Base-by-base conservation (phyloP, 2,113 vertebrate species). In the Psittacula cyanocephala region DNA sequence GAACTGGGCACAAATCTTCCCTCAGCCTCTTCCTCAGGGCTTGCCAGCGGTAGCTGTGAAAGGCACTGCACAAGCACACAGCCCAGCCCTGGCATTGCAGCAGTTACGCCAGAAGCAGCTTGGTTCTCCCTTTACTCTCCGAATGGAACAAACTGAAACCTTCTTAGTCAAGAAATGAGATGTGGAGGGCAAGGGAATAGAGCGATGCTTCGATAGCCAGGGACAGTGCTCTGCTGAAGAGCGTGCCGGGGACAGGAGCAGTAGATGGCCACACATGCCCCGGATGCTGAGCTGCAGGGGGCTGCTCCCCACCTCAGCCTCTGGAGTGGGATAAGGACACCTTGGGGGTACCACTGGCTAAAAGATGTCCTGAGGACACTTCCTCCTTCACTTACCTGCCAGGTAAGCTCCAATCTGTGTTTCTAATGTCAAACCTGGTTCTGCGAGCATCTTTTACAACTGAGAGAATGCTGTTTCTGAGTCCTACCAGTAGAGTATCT, bases 31-130 rank as follows among this genome's bases (percentile, higher is more conserved):
- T 37, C 3, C 13, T 18, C 25, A 1, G 49, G 19, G 8, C 44
- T 1, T 29, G 64, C 69, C 35, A 11, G 35, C 46, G 50, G 5
- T 4, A 39, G 22, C 1, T 0, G 33, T 4, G 55, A 22, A 47
- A 63, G 14, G 6, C 31, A 0, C 0, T 10, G 37, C 12, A 39
- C 33, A 11, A 57, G 60, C 3, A 2, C 37, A 6, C 8, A 49
- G 80, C 39, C 62, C 5, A 74, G 76, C 67, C 71, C 76, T 18
- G 62, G 29, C 24, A 11, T 1, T 16, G 70, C 65, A 50, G 68
- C 4, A 9, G 25, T 31, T 67, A 35, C 10, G 3, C 15, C 44
- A 68, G 8, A 28, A 15, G 43, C 28, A 23, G 13, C 7, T 29
- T 31, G 52, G 7, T 35, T 10, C 46, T 2, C 20, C 29, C 29